Evolutionary conservation across 37 sponge, comb jelly and placozoan species (phyloP).

Genomic region (Cliona cf. orientalis): DNA sequence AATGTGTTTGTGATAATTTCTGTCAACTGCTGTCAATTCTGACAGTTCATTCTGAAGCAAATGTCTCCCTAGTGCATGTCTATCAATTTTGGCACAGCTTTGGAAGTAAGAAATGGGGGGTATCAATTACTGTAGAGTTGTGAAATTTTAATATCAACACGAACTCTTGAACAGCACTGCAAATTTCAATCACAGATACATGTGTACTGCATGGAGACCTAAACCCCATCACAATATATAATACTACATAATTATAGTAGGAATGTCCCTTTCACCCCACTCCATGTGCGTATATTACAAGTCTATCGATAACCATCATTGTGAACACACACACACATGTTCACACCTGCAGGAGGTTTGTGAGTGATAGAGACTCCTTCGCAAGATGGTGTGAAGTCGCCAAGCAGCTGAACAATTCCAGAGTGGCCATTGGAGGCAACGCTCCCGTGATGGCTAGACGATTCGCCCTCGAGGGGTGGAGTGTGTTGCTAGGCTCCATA

Average conservation of each 20-base stretch:
- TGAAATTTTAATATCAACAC: too few relatives aligned
- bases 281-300: too few relatives aligned
- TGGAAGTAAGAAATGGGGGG: neutral
- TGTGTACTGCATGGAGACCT: too few relatives aligned
- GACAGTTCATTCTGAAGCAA: too few relatives aligned
- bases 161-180: too few relatives aligned
- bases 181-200: too few relatives aligned
- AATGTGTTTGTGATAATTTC: neutral
- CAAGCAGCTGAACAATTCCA: neutral
- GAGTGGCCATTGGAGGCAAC: conserved; percentile 69
- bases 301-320: neutral
- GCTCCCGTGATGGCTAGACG: conserved; percentile 81
- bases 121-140: neutral
- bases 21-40: neutral
- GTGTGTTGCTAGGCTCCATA: conserved; percentile 66
- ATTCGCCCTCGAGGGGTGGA: conserved; percentile 76
- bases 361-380: conserved; percentile 25
- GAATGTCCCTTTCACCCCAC: too few relatives aligned
- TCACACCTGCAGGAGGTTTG: conserved; percentile 44
- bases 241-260: too few relatives aligned
- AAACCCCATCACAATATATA: too few relatives aligned
- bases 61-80: too few relatives aligned
- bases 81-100: too few relatives aligned
- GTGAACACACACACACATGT: neutral
- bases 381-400: conserved; percentile 9